phyloP scores from a whole-genome alignment of 1,140 invertebrate genomes.

The Nomia melanderi region DNA sequence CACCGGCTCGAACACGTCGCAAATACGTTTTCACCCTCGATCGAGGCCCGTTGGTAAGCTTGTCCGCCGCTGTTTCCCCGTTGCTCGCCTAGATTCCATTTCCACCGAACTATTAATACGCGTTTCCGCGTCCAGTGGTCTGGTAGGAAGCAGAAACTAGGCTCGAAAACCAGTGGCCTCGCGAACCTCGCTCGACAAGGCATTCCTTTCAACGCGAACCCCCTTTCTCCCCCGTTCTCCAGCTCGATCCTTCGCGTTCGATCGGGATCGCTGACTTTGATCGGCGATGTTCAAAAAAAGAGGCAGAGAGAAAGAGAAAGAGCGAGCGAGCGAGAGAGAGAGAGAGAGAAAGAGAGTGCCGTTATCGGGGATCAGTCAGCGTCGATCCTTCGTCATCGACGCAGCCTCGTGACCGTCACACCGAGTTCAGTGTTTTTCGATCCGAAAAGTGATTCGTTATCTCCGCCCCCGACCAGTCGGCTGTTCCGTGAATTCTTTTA shows the following conservation, averaged over 20 bases:
- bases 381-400: conserved; percentile 45
- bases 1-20: background rate
- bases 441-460: background rate
- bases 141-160: conserved; percentile 42
- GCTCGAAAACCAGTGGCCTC: conserved; percentile 56
- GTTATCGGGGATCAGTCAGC: conserved; percentile 38
- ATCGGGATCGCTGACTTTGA: conserved; percentile 39
- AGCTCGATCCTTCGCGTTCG: conserved; percentile 21
- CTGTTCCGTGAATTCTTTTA: background rate
- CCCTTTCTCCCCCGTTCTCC: background rate
- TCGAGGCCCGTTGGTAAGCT: background rate
- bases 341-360: conserved; percentile 36
- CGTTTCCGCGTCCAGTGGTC: conserved; percentile 70
- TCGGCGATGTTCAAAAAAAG: conserved; percentile 27
- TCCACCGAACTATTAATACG: conserved; percentile 71
- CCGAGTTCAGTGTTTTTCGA: background rate
- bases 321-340: no score
- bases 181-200: conserved; percentile 44
- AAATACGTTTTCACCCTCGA: conserved; percentile 19
- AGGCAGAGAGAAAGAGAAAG: no score
- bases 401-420: background rate
- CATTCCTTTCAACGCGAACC: conserved; percentile 21
- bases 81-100: conserved; percentile 59
- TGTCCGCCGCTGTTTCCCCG: conserved; percentile 27
- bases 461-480: background rate